These are phyloP conservation scores for Triops cancriformis DNA, from an alignment of 1,140 invertebrate genomes.

Conservation along the genomic window DNA sequence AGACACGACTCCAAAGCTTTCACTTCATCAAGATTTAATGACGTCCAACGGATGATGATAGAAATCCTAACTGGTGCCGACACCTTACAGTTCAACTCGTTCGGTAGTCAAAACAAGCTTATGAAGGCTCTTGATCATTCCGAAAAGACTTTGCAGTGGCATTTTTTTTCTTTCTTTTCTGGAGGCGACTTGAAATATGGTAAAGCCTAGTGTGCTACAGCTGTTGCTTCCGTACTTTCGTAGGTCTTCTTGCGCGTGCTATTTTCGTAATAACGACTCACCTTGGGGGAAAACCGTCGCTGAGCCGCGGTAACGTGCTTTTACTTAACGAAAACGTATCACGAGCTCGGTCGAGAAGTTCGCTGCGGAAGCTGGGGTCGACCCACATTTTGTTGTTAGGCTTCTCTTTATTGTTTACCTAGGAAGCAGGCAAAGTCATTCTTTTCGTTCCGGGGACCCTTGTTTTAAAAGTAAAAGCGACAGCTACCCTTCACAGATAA, in stretches of 20 bases:
- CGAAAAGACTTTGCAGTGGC: background rate
- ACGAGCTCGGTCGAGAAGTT: too few species aligned
- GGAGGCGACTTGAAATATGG: background rate
- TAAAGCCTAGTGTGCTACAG: background rate
- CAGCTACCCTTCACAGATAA: too few species aligned
- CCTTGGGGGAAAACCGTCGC: background rate
- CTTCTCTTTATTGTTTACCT: background rate
- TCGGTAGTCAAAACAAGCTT: background rate
- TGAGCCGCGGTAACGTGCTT: background rate
- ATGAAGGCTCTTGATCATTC: background rate
- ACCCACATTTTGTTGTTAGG: background rate
- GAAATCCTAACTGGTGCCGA: too few species aligned
- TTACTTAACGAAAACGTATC: too few species aligned
- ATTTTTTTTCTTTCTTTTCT: background rate
- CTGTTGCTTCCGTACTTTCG: conserved; percentile 8
- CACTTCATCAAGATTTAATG: too few species aligned
- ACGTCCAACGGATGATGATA: too few species aligned
- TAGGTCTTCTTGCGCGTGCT: background rate
- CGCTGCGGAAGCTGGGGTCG: background rate
- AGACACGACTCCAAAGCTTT: background rate
- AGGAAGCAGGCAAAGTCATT: background rate
- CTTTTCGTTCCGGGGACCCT: background rate
- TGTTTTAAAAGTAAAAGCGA: background rate
- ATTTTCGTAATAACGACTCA: background rate
- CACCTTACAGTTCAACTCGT: too few species aligned